A percentile compares a stretch with the other conserved stretches of the same genome.
Conservation (phyloP, 2,113 vertebrate genomes). For the Barbus barbus region DNA sequence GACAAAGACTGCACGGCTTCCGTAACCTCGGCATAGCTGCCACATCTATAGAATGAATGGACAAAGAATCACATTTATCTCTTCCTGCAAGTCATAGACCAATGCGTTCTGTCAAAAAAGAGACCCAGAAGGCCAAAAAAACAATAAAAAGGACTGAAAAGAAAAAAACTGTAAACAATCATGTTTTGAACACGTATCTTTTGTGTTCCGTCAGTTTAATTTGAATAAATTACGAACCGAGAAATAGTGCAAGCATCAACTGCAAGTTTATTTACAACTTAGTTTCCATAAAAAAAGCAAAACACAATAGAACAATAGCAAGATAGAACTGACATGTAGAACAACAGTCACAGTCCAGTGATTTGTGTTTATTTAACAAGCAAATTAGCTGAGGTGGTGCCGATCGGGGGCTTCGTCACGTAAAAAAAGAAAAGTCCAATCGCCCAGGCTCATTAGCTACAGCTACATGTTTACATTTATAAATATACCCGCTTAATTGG, state of each 20-base stretch:
- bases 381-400: conserved; percentile 64
- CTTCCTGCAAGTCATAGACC: conserved; percentile 25
- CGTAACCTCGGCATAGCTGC: conserved; percentile 40
- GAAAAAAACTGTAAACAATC: neutral
- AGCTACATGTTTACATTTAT: conserved; percentile 72
- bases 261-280: conserved; percentile 45
- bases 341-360: conserved; percentile 64
- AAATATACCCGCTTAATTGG: conserved; percentile 71
- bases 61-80: conserved; percentile 51
- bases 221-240: neutral
- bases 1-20: conserved; percentile 45
- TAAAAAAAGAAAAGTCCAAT: conserved; percentile 57
- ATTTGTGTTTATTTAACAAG: conserved; percentile 67
- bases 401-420: conserved; percentile 44
- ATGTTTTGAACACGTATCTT: conserved; percentile 3
- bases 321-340: conserved; percentile 52
- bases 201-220: neutral
- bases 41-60: conserved; percentile 38
- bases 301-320: conserved; percentile 52
- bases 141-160: neutral
- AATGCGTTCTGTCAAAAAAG: neutral
- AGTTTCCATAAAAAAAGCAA: conserved; percentile 47
- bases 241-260: conserved; percentile 10
- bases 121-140: neutral
- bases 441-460: conserved; percentile 68